Evolutionary conservation across 2,888 invertebrate genomes (phyloP).

Genomic region (Cosmia trapezina): DNA sequence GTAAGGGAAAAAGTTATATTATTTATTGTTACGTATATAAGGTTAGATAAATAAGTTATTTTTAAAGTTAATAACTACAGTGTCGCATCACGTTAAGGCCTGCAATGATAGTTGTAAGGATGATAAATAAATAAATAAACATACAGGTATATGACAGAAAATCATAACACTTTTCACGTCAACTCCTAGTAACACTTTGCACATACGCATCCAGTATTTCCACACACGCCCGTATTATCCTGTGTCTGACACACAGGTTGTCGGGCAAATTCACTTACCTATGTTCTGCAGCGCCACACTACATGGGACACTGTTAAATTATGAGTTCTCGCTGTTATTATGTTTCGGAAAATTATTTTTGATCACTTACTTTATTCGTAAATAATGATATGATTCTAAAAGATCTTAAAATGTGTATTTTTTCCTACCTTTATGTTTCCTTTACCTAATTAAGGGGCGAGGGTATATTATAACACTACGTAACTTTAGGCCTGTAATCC

Average conservation of each 20-base stretch:
- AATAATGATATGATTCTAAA: not conserved
- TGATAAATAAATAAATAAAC: no score
- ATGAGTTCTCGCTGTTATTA: constrained; percentile 32
- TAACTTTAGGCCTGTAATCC: no score
- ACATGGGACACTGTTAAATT: constrained; percentile 52
- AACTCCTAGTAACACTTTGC: not conserved
- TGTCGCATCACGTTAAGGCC: no score
- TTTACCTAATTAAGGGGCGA: not conserved
- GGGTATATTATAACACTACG: not conserved
- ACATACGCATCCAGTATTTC: constrained; percentile 47
- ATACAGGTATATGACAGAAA: not conserved
- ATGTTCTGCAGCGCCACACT: constrained; percentile 46
- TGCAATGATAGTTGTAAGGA: no score
- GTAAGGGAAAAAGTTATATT: no score
- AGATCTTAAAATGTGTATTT: not conserved
- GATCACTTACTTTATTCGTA: not conserved
- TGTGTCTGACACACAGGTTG: constrained; percentile 66
- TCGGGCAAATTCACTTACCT: constrained; percentile 68
- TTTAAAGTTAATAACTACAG: no score
- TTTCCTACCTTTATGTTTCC: not conserved
- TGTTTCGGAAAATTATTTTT: not conserved
- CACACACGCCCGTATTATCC: constrained; percentile 63
- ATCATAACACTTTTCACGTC: not conserved
- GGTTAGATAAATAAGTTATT: no score
- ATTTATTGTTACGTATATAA: no score